Base-by-base conservation (phyloP, 2,113 vertebrate genomes). In the Podocnemis expansa region DNA sequence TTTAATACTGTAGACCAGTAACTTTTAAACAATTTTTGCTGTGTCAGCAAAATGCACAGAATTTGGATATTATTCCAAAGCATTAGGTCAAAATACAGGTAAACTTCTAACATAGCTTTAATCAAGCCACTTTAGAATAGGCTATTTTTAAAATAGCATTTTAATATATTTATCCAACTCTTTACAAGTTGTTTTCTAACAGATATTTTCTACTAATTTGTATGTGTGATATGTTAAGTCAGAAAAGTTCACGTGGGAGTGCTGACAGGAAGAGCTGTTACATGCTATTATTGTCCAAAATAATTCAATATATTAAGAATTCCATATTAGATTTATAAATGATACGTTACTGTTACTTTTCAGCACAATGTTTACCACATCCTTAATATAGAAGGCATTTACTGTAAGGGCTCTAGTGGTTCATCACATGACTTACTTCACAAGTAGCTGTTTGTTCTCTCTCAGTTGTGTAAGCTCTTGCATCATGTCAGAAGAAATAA, bases 401-500 rank as follows among this genome's bases (percentile, higher is more conserved):
- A 85, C 86, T 93, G 95, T 85, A 94, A 92, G 76, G 88, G 81
- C 54, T 11, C 75, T 89, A 47, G 86, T 52, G 0, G 56, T 6
- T 56, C 75, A 87, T 94, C 96, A 96, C 96, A 93, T 95, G 96
- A 97, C 79, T 0, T 78, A 45, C 58, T 88, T 76, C 95, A 96
- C 96, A 95, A 91, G 38, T 1, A 1, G 43, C 93, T 19, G 22
- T 91, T 96, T 97, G 96, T 96, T 96, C 93, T 91, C 76, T 58
- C 95, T 84, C 52, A 0, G 0, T 96, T 96, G 91, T 84, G 91
- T 91, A 97, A 97, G 47, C 82, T 41, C 47, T 80, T 34, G 87
- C 79, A 87, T 91, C 93, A 82, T 85, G 95, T 91, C 87, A 96
- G 92, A 96, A 92, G 97, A 98, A 96, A 41, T 0, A 54, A 56